These are phyloP conservation scores for Drosophila miranda DNA, from an alignment of 1,140 invertebrate genomes.

Conservation along the genomic window DNA sequence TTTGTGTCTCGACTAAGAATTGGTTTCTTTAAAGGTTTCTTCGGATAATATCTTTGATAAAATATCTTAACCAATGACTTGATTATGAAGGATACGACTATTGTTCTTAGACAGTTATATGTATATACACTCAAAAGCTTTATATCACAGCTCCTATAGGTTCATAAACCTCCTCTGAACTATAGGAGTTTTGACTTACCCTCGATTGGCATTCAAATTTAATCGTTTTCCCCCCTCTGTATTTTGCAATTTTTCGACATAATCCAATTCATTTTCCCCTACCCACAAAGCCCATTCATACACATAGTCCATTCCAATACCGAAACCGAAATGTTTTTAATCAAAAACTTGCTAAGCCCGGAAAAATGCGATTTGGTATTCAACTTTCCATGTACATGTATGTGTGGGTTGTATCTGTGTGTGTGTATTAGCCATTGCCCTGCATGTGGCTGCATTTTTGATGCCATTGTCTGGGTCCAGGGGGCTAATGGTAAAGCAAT, in stretches of 20 bases:
- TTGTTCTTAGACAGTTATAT: too few relatives aligned
- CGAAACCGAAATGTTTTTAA: constrained; percentile 46
- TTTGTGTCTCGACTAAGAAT: neutral
- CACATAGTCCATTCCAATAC: constrained; percentile 14
- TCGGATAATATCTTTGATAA: too few relatives aligned
- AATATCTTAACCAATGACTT: too few relatives aligned
- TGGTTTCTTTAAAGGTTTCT: too few relatives aligned
- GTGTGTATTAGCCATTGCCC: constrained; percentile 26
- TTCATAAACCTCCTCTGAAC: too few relatives aligned
- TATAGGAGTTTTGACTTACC: too few relatives aligned
- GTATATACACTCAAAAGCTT: too few relatives aligned
- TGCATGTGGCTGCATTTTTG: constrained; percentile 30
- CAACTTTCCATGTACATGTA: constrained; percentile 8
- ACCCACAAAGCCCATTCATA: neutral
- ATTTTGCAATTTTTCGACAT: constrained; percentile 5
- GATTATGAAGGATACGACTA: too few relatives aligned
- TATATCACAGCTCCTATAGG: too few relatives aligned
- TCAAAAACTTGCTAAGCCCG: constrained; percentile 55
- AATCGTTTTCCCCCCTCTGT: constrained; percentile 7
- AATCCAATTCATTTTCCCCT: constrained; percentile 10
- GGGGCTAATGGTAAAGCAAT: constrained; percentile 48
- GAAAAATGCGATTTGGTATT: constrained; percentile 40
- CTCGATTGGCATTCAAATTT: neutral
- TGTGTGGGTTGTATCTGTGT: constrained; percentile 3
- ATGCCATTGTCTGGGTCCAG: constrained; percentile 30